A percentile compares a stretch with the other conserved stretches of the same genome.
Evolutionary conservation across 2,888 invertebrate species (phyloP).

Genomic region (Macroteleia sp.): DNA sequence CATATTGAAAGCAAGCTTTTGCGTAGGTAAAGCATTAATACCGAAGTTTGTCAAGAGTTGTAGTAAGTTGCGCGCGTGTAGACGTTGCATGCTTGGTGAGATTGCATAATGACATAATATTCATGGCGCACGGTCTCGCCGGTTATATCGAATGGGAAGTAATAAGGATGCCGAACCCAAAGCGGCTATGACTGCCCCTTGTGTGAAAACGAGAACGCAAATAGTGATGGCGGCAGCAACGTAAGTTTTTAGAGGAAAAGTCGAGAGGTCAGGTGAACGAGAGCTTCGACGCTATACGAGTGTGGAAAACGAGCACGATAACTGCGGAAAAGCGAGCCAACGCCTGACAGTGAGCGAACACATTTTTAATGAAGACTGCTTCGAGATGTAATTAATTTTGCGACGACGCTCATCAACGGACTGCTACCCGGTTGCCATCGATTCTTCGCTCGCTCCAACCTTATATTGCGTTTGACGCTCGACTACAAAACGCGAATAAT

Average conservation of each 20-base stretch:
- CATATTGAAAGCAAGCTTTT: conserved; percentile 31
- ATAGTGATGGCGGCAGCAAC: conserved; percentile 18
- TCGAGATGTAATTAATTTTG: conserved; percentile 82
- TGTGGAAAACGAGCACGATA: conserved; percentile 29
- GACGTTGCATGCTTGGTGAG: conserved; percentile 80
- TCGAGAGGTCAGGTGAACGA: conserved; percentile 48
- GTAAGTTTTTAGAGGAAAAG: conserved; percentile 46
- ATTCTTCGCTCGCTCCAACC: conserved; percentile 14
- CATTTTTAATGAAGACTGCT: conserved; percentile 83
- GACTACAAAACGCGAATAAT: conserved; percentile 27
- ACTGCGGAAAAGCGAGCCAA: conserved; percentile 57
- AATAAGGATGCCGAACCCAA: conserved; percentile 76
- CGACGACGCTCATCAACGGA: conserved; percentile 74
- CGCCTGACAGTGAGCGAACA: conserved; percentile 76
- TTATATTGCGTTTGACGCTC: conserved; percentile 10
- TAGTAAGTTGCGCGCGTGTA: conserved; percentile 46
- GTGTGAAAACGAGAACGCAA: conserved; percentile 44
- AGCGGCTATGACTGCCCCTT: conserved; percentile 43
- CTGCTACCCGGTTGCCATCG: conserved; percentile 51
- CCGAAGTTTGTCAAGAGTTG: conserved; percentile 59
- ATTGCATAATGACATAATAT: conserved; percentile 84
- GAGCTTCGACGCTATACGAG: conserved; percentile 14
- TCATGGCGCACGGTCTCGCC: conserved; percentile 76
- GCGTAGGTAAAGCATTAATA: conserved; percentile 53
- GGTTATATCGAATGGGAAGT: conserved; percentile 72